Evolutionary conservation across 2,113 vertebrate genomes (phyloP).

Genomic region (Misgurnus anguillicaudatus): DNA sequence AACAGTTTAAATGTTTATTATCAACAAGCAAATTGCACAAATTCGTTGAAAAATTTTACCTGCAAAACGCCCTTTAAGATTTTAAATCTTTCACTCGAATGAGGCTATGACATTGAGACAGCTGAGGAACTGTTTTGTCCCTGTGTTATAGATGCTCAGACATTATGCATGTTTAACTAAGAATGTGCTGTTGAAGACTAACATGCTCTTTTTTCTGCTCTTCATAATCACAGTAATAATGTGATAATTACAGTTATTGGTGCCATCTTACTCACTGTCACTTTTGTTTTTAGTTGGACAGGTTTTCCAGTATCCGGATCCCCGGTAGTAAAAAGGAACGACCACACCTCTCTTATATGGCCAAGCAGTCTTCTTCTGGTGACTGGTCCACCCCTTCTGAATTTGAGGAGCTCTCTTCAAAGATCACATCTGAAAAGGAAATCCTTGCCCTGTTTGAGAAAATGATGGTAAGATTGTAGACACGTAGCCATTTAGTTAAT

Average conservation of each 20-base stretch:
- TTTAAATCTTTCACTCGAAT: not conserved
- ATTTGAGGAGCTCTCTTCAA: conserved; percentile 74
- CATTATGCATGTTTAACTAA: not conserved
- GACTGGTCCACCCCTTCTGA: conserved; percentile 72
- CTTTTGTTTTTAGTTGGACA: conserved; percentile 79
- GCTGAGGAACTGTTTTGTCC: not conserved
- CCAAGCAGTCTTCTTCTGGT: conserved; percentile 67
- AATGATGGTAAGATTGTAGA: conserved; percentile 82
- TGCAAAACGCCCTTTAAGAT: no score
- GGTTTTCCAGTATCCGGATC: conserved; percentile 88
- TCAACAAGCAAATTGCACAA: no score
- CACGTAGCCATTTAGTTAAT: not conserved
- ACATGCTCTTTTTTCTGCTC: not conserved
- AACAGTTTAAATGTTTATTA: no score
- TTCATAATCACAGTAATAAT: not conserved
- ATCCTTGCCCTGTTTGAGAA: conserved; percentile 89
- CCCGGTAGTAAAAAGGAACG: conserved; percentile 87
- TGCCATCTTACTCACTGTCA: not conserved
- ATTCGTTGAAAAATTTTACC: no score
- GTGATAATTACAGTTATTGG: not conserved
- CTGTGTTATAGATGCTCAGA: not conserved
- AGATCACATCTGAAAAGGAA: conserved; percentile 82
- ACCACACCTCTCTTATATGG: conserved; percentile 67
- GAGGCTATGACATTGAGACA: no score
- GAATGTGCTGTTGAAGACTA: not conserved